Evolutionary conservation across 1,140 invertebrate genomes (phyloP).

Genomic region (Thaumetopoea pityocampa): DNA sequence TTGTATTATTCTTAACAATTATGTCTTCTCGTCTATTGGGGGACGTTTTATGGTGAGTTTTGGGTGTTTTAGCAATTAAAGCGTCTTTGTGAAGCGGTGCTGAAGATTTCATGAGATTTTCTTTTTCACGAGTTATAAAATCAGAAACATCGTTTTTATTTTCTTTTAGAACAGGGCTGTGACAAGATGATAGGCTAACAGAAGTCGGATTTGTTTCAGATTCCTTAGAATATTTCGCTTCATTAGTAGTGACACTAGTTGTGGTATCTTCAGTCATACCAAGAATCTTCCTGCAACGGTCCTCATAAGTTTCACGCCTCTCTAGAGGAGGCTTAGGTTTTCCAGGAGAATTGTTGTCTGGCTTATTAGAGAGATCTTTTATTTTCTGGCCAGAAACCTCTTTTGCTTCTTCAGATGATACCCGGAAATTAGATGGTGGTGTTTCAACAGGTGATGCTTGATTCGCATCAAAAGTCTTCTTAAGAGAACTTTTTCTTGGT

Average conservation of each 20-base stretch:
- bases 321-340: slow-evolving; percentile 68
- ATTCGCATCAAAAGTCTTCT: slow-evolving; percentile 51
- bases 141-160: slow-evolving; percentile 26
- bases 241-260: slow-evolving; percentile 27
- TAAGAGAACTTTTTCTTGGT: slow-evolving; percentile 70
- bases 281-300: slow-evolving; percentile 80
- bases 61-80: slow-evolving; percentile 9
- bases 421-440: slow-evolving; percentile 55
- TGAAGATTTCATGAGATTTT: slow-evolving; percentile 10
- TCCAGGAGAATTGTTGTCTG: slow-evolving; percentile 18
- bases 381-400: too few species aligned
- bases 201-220: slow-evolving; percentile 26
- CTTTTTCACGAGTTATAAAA: slow-evolving; percentile 33
- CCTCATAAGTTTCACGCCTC: slow-evolving; percentile 82
- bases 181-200: slow-evolving; percentile 42
- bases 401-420: slow-evolving; percentile 53
- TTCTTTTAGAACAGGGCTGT: slow-evolving; percentile 40
- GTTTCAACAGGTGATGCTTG: slow-evolving; percentile 52
- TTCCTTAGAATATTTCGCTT: slow-evolving; percentile 29
- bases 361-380: slow-evolving; percentile 35
- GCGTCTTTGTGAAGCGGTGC: neutral
- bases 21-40: slow-evolving; percentile 42
- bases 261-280: slow-evolving; percentile 75
- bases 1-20: slow-evolving; percentile 4
- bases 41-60: slow-evolving; percentile 35